Evolutionary conservation across 1,140 invertebrate genomes (phyloP).

Genomic region (Heliconius eleuchia): DNA sequence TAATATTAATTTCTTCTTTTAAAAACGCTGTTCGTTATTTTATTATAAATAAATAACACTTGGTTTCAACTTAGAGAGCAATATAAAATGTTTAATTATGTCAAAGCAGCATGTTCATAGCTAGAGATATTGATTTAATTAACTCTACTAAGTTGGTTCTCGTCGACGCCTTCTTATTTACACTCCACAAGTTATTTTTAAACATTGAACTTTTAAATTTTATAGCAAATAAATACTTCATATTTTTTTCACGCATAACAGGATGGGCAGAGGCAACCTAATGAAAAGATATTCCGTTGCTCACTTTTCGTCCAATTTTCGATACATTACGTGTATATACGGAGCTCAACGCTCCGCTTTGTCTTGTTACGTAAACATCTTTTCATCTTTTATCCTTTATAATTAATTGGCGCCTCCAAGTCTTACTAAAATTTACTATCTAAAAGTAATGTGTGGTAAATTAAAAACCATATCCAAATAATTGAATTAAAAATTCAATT

Average conservation of each 20-base stretch:
- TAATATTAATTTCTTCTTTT: no score
- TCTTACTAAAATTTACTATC: neutral
- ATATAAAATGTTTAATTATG: conserved; percentile 2
- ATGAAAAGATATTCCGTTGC: no score
- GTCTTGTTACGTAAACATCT: no score
- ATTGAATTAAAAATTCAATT: neutral
- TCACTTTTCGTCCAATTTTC: no score
- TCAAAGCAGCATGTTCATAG: conserved; percentile 21
- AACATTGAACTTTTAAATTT: neutral
- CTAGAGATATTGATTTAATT: conserved; percentile 35
- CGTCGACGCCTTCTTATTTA: neutral
- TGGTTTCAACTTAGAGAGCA: neutral
- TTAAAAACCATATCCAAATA: neutral
- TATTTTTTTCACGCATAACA: no score
- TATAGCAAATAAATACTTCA: neutral
- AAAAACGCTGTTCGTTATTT: neutral
- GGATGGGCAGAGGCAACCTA: no score
- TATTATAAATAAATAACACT: neutral
- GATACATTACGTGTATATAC: no score
- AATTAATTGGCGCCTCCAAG: neutral
- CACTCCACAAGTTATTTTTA: neutral
- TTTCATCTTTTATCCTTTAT: neutral
- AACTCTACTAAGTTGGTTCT: conserved; percentile 32
- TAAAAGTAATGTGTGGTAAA: no score
- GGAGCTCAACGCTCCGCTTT: no score